Evolutionary conservation across 2,797 vertebrate species (phyloP), one percentile per base, ranked within the genome.

Genomic region (Malacoraja senta): DNA sequence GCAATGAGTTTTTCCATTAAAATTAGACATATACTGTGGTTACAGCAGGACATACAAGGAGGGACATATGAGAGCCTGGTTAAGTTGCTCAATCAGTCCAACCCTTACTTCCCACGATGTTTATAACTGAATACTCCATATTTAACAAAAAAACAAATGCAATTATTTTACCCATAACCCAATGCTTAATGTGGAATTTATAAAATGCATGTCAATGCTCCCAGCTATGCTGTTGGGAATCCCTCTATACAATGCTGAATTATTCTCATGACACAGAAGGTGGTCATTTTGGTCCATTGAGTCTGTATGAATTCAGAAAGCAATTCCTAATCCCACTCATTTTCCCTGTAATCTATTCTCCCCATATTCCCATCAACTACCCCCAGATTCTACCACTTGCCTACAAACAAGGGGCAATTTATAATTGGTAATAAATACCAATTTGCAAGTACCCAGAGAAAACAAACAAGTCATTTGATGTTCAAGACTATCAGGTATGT

Each of bases 1-100:
- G 44, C 72, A 76, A 76, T 92, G 3, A 72, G 35, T 92, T 74
- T 76, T 92, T 76, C 71, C 71, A 92, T 92, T 76, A 92, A 63
- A 86, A 86, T 86, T 86, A 86, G 53, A 26, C 21, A 21, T 26
- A 17, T 58, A 76, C 35, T 29, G 13, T 58, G 26, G 2, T 92
- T n/a, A 68, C 9, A n/a, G n/a, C 71, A 92, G 90, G 58, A 58
- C 38, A 58, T 71, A 74, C 71, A 10, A 92, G n/a, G 35, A 21
- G 12, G 72, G 58, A 76, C 38, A 92, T 26, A 92, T 92, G 38
- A 17, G 71, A 92, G 32, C 24, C 32, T 4, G 21, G 12, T 72
- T 91, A 91, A 0, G 35, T 71, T 63, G 8, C 84, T 65, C n/a
- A 88, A 15, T 32, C 0, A 63, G 13, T 7, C 63, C 15, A 8